A percentile compares a stretch with the other conserved stretches of the same genome.
Conservation (phyloP, 2,888 invertebrate genomes). For the Eristalis tenax region DNA sequence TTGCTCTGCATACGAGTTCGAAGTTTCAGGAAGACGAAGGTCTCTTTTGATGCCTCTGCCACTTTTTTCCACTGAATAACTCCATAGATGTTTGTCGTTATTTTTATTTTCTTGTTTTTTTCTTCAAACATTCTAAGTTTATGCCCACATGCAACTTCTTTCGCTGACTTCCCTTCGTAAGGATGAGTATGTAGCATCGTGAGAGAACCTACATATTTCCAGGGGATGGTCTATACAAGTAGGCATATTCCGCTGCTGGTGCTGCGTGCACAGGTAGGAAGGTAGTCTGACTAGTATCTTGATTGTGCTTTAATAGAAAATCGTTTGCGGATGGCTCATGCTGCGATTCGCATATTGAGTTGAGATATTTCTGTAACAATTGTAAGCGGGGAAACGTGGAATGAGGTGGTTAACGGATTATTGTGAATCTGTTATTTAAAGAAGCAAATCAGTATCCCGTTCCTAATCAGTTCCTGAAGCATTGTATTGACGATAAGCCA, state of each 20-base stretch:
- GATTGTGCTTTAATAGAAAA: constrained; percentile 72
- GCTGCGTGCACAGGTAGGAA: constrained; percentile 42
- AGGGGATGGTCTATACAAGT: constrained; percentile 17
- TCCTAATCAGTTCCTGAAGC: neutral
- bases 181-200: constrained; percentile 37
- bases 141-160: constrained; percentile 68
- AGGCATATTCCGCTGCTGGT: constrained; percentile 17
- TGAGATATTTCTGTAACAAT: constrained; percentile 69
- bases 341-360: constrained; percentile 70
- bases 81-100: neutral
- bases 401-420: constrained; percentile 68
- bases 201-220: neutral
- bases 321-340: constrained; percentile 69
- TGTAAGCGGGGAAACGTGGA: constrained; percentile 51
- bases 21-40: constrained; percentile 66
- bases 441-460: constrained; percentile 51
- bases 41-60: constrained; percentile 22
- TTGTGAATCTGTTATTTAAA: constrained; percentile 68
- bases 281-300: constrained; percentile 63
- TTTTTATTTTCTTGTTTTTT: neutral
- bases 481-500: neutral
- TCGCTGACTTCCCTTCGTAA: constrained; percentile 69
- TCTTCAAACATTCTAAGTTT: constrained; percentile 33
- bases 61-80: constrained; percentile 16
- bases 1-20: constrained; percentile 71